Evolutionary conservation across 2,797 vertebrate genomes (phyloP), one percentile per base, ranked within the genome.

Genomic region (Neoniphon sammara): DNA sequence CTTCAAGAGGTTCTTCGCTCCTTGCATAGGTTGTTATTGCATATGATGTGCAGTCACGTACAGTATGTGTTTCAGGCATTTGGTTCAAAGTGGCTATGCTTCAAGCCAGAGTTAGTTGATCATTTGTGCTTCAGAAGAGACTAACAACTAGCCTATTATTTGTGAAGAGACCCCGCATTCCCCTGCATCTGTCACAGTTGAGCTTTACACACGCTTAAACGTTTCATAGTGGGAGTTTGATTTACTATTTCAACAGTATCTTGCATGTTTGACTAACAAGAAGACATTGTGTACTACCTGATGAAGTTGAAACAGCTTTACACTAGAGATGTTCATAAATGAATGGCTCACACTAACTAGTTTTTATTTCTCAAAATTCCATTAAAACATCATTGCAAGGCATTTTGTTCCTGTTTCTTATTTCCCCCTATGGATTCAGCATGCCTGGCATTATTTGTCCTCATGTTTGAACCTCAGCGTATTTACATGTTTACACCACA

Each of bases 381-480:
- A 93, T 94, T 94, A 94, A 94, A 95, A 93, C 92, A 92, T 93
- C 91, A 91, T 93, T 94, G 89, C 92, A 94, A 93, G 91, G 89
- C 91, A 92, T 90, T 89, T 83, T 88, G 92, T 91, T 93, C 92
- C 91, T 64, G 92, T 91, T 94, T 91, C 90, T 91, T 94, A 87
- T 93, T 94, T 93, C 76, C 87, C 89, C 89, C 65, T 66, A 12
- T 67, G 76, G 77, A 70, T 88, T 88, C 86, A 90, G 90, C 89
- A 91, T 91, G 89, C 49, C 52, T 73, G 73, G 81, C 83, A 53
- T 62, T 17, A 69, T 58, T 27, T 75, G 63, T 85, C 79, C 75
- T 59, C 2, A 61, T 91, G 81, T 88, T 54, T 42, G 10, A 74
- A 58, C 86, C 36, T 15, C 34, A 70, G 70, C 83, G 74, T 81